Evolutionary conservation across 2,888 invertebrate species (phyloP).

Genomic region (Coelopa pilipes): DNA sequence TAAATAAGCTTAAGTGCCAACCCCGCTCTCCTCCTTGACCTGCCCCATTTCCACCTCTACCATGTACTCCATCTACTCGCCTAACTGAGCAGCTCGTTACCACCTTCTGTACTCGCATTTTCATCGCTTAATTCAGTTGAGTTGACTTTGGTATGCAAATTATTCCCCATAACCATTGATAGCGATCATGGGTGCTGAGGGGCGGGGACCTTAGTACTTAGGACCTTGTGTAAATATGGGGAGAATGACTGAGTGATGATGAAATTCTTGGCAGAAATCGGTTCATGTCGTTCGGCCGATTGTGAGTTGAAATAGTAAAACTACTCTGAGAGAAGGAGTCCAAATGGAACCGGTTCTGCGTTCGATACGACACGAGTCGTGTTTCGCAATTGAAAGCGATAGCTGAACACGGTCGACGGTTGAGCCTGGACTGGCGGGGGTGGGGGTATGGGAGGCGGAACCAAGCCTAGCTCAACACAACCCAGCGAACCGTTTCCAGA

Average conservation of each 20-base stretch:
- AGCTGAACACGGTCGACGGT: constrained; percentile 2
- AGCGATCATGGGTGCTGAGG: too few relatives aligned
- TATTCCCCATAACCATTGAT: background rate
- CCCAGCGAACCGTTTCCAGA: constrained; percentile 14
- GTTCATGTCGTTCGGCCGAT: constrained; percentile 9
- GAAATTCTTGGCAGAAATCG: constrained; percentile 10
- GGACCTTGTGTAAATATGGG: background rate
- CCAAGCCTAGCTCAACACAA: constrained; percentile 14
- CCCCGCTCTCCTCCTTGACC: too few relatives aligned
- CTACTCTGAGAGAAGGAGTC: background rate
- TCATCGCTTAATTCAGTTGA: too few relatives aligned
- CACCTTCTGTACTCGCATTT: too few relatives aligned
- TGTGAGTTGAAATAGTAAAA: background rate
- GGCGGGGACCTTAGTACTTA: too few relatives aligned
- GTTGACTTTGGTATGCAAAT: background rate
- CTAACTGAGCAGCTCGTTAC: too few relatives aligned
- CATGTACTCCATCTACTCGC: too few relatives aligned
- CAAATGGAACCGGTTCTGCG: constrained; percentile 13
- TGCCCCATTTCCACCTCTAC: too few relatives aligned
- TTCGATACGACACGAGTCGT: background rate
- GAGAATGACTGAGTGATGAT: constrained; percentile 17
- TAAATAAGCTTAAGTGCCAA: too few relatives aligned
- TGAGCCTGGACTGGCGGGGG: background rate
- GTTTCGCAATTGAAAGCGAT: constrained; percentile 7
- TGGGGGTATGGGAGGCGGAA: background rate